Evolutionary conservation across 2,888 invertebrate species (phyloP).

Genomic region (Nomada ferruginata): DNA sequence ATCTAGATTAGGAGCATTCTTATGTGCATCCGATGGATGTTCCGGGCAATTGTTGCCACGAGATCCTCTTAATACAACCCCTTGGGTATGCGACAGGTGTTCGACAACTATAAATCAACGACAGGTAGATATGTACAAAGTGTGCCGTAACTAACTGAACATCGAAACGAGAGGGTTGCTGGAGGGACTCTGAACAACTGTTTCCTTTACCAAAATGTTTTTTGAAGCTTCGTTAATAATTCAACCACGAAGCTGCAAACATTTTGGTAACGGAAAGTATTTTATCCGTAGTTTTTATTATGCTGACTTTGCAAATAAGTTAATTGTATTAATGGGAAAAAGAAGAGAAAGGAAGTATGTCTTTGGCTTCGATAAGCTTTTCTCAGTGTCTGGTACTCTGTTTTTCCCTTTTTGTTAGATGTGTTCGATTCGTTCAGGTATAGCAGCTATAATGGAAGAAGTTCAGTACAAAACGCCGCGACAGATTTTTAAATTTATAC

Average conservation of each 20-base stretch:
- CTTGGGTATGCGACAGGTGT: slow-evolving; percentile 88
- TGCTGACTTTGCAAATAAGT: not conserved
- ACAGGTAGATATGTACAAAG: slow-evolving; percentile 82
- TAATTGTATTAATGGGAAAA: not conserved
- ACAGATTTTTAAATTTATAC: slow-evolving; percentile 86
- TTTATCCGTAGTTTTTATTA: too few relatives aligned
- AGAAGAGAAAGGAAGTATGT: not conserved
- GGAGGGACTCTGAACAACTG: too few relatives aligned
- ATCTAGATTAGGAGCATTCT: slow-evolving; percentile 86
- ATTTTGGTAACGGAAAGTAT: too few relatives aligned
- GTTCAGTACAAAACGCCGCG: slow-evolving; percentile 85
- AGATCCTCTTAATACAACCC: slow-evolving; percentile 85
- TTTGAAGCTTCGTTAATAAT: too few relatives aligned
- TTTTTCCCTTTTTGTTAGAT: slow-evolving; percentile 69
- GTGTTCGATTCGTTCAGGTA: slow-evolving; percentile 73
- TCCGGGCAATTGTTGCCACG: slow-evolving; percentile 86
- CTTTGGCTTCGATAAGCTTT: not conserved
- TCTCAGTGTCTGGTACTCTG: slow-evolving; percentile 12
- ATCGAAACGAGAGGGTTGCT: too few relatives aligned
- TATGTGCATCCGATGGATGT: slow-evolving; percentile 85
- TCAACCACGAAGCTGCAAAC: too few relatives aligned
- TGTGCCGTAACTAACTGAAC: too few relatives aligned
- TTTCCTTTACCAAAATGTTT: too few relatives aligned
- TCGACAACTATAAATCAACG: slow-evolving; percentile 84
- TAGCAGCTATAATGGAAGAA: slow-evolving; percentile 86